Conservation (phyloP, 1,140 invertebrate genomes). For the Anagrus nilaparvatae region DNA sequence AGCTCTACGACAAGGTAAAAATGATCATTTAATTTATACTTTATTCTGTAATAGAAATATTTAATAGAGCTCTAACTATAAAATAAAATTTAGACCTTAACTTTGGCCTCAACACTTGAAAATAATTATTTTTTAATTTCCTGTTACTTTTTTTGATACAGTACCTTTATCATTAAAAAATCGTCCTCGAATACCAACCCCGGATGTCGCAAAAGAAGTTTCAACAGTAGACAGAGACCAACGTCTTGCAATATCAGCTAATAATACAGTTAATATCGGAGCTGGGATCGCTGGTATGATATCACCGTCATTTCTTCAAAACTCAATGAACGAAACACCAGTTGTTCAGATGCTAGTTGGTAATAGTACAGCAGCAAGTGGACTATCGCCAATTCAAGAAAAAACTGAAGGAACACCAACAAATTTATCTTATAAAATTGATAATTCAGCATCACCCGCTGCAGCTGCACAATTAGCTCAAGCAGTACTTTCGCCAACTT, state of each 20-base stretch:
- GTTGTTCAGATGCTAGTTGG: slow-evolving; percentile 55
- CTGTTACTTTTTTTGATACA: too few relatives aligned
- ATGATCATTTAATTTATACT: too few relatives aligned
- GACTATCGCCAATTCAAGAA: slow-evolving; percentile 59
- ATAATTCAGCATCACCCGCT: neutral
- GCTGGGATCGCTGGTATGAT: slow-evolving; percentile 56
- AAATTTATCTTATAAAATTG: too few relatives aligned
- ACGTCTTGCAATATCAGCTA: slow-evolving; percentile 43
- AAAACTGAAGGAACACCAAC: slow-evolving; percentile 55
- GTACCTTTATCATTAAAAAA: slow-evolving; percentile 58
- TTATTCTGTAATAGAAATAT: too few relatives aligned
- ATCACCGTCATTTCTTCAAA: slow-evolving; percentile 27
- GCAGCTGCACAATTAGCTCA: slow-evolving; percentile 54
- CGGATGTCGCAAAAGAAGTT: slow-evolving; percentile 71
- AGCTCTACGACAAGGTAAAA: slow-evolving; percentile 55
- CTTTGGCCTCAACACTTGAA: too few relatives aligned
- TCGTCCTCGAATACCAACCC: slow-evolving; percentile 73
- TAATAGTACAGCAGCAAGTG: neutral
- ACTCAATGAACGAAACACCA: slow-evolving; percentile 41
- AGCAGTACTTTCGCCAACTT: slow-evolving; percentile 52
- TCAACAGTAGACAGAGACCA: slow-evolving; percentile 61
- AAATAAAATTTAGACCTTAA: too few relatives aligned
- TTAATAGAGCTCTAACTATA: too few relatives aligned
- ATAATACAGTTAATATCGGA: slow-evolving; percentile 41
- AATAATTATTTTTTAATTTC: too few relatives aligned